Conservation (phyloP, 92 coral and sea anemone genomes). For the Phymanthus crucifer region DNA sequence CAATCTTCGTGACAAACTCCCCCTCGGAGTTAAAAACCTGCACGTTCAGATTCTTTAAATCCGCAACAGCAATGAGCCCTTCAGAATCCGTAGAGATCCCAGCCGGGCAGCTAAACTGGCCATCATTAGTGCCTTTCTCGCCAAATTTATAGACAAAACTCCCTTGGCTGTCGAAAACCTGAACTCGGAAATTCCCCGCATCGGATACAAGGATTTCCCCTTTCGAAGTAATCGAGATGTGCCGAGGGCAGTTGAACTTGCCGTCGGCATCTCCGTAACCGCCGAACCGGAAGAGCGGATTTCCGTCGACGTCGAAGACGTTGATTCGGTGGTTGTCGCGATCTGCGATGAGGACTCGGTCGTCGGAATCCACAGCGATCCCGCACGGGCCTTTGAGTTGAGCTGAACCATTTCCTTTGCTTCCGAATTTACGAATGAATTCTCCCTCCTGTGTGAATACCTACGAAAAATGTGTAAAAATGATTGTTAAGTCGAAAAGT, state of each 20-base stretch:
- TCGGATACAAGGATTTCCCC: conserved; percentile 84
- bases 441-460: conserved; percentile 72
- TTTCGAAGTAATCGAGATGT: conserved; percentile 57
- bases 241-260: conserved; percentile 86
- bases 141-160: conserved; percentile 71
- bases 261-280: conserved; percentile 82
- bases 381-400: conserved; percentile 88
- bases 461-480: conserved; percentile 19
- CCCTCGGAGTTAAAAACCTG: conserved; percentile 76
- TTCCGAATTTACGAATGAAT: conserved; percentile 72
- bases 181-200: conserved; percentile 82
- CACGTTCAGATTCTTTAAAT: conserved; percentile 71
- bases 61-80: conserved; percentile 85
- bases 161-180: conserved; percentile 63
- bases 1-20: conserved; percentile 65
- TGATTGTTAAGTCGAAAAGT: no score
- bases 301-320: conserved; percentile 80
- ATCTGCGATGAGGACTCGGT: conserved; percentile 78
- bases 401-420: conserved; percentile 71
- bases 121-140: conserved; percentile 66
- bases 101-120: conserved; percentile 87
- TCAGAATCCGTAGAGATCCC: conserved; percentile 86
- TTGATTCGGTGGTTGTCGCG: conserved; percentile 92
- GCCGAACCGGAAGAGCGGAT: conserved; percentile 72
- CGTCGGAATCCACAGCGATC: conserved; percentile 66